Conservation (phyloP, 2,113 vertebrate genomes). For the Hucho hucho region DNA sequence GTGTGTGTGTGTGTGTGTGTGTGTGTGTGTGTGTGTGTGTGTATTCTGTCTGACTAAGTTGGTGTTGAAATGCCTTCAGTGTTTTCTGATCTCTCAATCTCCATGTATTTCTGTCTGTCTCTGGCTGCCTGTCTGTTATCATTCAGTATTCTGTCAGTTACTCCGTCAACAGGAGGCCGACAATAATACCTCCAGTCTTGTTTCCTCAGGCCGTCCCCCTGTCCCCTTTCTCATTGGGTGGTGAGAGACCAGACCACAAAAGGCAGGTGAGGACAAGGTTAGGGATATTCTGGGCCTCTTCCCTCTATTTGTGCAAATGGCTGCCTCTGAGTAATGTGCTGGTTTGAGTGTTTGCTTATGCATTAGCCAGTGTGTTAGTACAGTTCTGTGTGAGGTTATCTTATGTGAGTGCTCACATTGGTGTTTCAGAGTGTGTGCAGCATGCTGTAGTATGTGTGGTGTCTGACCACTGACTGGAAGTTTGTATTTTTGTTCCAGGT, state of each 20-base stretch:
- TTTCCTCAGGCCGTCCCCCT: conserved; percentile 61
- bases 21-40: not conserved
- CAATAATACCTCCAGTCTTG: not conserved
- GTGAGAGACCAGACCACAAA: conserved; percentile 68
- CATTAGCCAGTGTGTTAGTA: not conserved
- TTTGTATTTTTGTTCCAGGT: conserved; percentile 53
- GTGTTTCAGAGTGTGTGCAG: not conserved
- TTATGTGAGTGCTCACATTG: too few relatives aligned
- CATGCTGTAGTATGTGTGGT: not conserved
- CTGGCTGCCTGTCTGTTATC: too few relatives aligned
- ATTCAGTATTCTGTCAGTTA: not conserved
- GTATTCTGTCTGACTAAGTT: not conserved
- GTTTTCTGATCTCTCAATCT: not conserved
- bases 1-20: not conserved
- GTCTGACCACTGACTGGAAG: not conserved
- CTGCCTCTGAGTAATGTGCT: not conserved
- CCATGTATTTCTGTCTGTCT: not conserved
- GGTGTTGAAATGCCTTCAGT: not conserved
- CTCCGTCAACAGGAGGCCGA: not conserved
- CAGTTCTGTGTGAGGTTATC: too few relatives aligned
- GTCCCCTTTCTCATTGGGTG: conserved; percentile 66
- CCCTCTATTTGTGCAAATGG: not conserved
- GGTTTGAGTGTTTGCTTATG: not conserved
- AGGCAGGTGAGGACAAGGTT: conserved; percentile 67
- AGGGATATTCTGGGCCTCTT: not conserved